A percentile compares a stretch with the other conserved stretches of the same genome.
These are phyloP conservation scores for Garra rufa DNA, from an alignment of 2,113 vertebrate species.

Conservation along the genomic window DNA sequence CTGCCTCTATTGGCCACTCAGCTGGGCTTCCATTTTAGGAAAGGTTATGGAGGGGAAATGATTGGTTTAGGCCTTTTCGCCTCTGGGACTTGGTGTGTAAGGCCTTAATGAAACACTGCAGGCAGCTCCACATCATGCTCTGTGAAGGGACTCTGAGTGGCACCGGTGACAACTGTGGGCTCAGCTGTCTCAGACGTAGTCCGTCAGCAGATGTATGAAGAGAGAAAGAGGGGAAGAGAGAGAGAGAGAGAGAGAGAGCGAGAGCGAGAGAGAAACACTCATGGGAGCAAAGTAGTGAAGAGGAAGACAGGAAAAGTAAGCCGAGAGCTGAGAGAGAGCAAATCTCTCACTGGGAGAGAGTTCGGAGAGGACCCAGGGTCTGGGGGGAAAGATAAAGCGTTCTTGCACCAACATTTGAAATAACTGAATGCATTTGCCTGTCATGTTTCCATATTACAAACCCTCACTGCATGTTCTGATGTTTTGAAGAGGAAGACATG, in stretches of 20 bases:
- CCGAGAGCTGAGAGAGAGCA: conserved; percentile 42
- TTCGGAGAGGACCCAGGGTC: conserved; percentile 41
- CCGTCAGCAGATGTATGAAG: conserved; percentile 45
- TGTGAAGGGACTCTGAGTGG: conserved; percentile 29
- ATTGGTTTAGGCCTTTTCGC: conserved; percentile 27
- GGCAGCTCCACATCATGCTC: conserved; percentile 29
- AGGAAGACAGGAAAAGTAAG: conserved; percentile 42
- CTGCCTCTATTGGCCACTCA: conserved; percentile 34
- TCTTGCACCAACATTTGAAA: conserved; percentile 53
- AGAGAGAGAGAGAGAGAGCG: conserved; percentile 9
- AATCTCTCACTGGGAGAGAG: conserved; percentile 50
- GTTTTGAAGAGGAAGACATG: conserved; percentile 27
- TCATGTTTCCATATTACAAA: conserved; percentile 45
- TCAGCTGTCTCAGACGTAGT: conserved; percentile 41
- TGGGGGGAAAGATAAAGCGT: conserved; percentile 51
- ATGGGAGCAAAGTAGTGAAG: not conserved
- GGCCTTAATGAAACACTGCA: conserved; percentile 41
- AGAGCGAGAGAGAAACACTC: not conserved
- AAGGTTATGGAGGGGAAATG: conserved; percentile 14
- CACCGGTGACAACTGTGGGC: conserved; percentile 38
- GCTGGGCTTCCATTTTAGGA: conserved; percentile 29
- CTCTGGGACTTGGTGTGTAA: conserved; percentile 37
- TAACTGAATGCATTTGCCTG: conserved; percentile 43
- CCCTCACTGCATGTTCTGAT: conserved; percentile 25
- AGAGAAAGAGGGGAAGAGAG: not conserved